Percentiles rank a stretch among this genome's conserved stretches.
phyloP scores from a whole-genome alignment of 2,797 vertebrate species.

The Ceryle rudis region DNA sequence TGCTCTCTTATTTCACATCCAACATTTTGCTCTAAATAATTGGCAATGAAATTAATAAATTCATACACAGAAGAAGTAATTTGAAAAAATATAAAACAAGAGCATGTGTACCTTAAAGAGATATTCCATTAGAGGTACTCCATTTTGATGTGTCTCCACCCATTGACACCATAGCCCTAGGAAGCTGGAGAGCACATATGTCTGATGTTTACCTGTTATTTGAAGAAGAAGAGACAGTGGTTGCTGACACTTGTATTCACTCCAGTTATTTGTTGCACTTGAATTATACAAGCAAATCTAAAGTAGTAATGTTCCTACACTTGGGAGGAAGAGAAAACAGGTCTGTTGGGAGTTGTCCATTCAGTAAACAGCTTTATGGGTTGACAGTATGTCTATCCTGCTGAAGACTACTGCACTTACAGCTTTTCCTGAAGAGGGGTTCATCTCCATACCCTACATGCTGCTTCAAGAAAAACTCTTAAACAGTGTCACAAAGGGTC shows the following conservation, averaged over 20 bases:
- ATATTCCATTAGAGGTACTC: neutral
- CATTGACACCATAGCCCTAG: neutral
- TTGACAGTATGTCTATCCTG: neutral
- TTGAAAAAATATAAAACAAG: neutral
- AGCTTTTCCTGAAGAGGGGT: neutral
- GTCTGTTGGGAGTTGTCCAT: neutral
- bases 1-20: neutral
- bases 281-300: neutral
- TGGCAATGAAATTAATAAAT: neutral
- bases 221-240: neutral
- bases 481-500: neutral
- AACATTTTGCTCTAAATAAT: neutral
- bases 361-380: neutral
- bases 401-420: neutral
- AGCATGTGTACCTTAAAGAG: neutral
- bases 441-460: neutral
- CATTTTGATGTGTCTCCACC: neutral
- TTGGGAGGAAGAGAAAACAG: neutral
- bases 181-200: neutral
- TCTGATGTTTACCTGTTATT: neutral
- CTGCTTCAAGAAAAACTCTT: neutral
- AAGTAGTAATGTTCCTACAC: neutral
- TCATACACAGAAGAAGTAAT: neutral
- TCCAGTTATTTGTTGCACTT: neutral
- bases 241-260: neutral